phyloP scores from a whole-genome alignment of 2,797 vertebrate genomes.

The Sebastes ruberrimus region DNA sequence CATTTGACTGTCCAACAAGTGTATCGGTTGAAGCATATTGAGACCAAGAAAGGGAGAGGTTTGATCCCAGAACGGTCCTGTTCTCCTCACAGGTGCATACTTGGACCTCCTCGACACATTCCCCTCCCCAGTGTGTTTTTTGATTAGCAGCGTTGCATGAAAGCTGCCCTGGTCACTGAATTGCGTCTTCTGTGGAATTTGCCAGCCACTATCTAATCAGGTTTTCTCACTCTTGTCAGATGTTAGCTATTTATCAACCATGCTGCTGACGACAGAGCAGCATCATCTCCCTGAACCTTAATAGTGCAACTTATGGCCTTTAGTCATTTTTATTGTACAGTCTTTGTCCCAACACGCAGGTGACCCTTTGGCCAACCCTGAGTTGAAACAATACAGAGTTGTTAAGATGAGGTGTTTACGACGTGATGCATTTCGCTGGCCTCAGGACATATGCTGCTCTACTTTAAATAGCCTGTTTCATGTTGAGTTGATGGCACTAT shows the following conservation, averaged over 20 bases:
- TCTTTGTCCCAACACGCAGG: neutral
- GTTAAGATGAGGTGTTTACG: slow-evolving; percentile 22
- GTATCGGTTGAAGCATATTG: neutral
- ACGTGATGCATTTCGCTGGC: neutral
- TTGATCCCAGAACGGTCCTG: slow-evolving; percentile 20
- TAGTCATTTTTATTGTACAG: slow-evolving; percentile 14
- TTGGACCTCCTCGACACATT: slow-evolving; percentile 74
- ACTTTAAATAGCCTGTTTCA: slow-evolving; percentile 16
- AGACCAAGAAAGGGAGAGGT: neutral
- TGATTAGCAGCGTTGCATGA: slow-evolving; percentile 78
- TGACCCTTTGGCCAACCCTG: slow-evolving; percentile 9
- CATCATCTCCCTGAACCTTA: neutral
- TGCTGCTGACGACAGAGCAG: neutral
- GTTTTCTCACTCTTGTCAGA: slow-evolving; percentile 29
- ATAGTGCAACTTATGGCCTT: neutral
- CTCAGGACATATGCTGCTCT: slow-evolving; percentile 1
- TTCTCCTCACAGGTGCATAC: slow-evolving; percentile 43
- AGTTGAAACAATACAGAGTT: neutral
- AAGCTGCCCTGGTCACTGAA: slow-evolving; percentile 49
- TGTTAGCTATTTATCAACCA: slow-evolving; percentile 42
- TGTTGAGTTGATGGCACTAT: slow-evolving; percentile 5
- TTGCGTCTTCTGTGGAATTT: slow-evolving; percentile 68
- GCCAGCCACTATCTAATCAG: slow-evolving; percentile 76
- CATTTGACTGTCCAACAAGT: neutral
- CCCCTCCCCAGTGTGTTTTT: slow-evolving; percentile 75